Base-by-base conservation (phyloP, 2,888 invertebrate genomes). In the Sinotaia quadrata region DNA sequence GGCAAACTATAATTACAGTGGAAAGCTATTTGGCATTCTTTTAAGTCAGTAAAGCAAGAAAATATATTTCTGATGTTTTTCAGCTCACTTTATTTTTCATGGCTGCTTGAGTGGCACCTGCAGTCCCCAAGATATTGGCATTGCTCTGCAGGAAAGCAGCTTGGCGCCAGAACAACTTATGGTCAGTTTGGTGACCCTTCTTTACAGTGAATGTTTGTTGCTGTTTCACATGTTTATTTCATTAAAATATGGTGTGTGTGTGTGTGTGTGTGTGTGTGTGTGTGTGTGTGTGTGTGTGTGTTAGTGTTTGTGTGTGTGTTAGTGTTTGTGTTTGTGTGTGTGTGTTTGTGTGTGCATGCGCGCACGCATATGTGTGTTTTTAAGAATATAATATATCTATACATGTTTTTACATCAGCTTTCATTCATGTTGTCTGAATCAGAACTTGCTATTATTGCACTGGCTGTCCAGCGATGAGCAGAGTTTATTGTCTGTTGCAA, bases 151-250 rank as follows among this genome's bases (percentile, higher is more conserved):
- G 58, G 76, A 82, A 21, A 82, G 84, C 68, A 76, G 77, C 29
- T 89, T 93, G 85, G 83, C 90, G 75, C 90, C 93, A 47, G 91
- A 91, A 79, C 92, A 93, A 83, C 89, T 95, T 34, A 91, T 95
- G 75, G 91, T 81, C 71, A 75, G 72, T 61, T 15, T 4, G 7
- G 24, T 31, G 15, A 12, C 24, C 8, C 12, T 27, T 27, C 29
- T n/a, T 54, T 5, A 12, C 54, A 54, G 4, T n/a, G 8, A 8
- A 24, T 24, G 27, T 12, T 21, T 4, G 18, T n/a, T 54, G 24
- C 18, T 5, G 3, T 21, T 10, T n/a, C 37, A 21, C 15, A 51
- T n/a, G 10, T 8, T 15, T 51, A 15, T 51, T 12, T n/a, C 8
- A 8, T 51, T 41, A 18, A 12, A 12, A 12, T 41, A 18, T 41